Percentiles rank a stretch among this genome's conserved stretches.
Conservation (phyloP, 2,113 vertebrate genomes). For the Passerina amoena region DNA sequence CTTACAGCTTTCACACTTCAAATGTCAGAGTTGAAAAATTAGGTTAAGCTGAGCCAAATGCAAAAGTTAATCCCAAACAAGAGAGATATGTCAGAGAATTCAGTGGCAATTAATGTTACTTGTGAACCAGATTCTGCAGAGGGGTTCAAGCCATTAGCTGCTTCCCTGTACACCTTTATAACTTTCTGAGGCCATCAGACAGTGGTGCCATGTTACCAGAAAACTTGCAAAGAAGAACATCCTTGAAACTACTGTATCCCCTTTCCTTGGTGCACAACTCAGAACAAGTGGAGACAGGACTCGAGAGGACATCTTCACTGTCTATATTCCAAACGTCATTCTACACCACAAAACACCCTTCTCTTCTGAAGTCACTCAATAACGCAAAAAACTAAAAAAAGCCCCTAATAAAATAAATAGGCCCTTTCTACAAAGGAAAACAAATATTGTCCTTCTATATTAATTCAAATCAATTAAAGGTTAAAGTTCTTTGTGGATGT, state of each 20-base stretch:
- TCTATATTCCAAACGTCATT: background rate
- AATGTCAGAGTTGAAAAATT: background rate
- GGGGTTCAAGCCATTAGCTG: background rate
- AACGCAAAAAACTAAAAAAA: background rate
- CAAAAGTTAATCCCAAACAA: background rate
- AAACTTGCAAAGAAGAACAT: background rate
- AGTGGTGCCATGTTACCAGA: background rate
- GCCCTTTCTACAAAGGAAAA: background rate
- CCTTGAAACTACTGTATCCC: background rate
- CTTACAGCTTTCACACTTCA: background rate
- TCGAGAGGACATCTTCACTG: accelerated
- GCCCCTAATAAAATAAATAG: background rate
- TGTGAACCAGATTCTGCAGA: background rate
- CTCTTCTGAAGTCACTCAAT: background rate
- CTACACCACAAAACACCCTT: background rate
- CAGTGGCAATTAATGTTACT: background rate
- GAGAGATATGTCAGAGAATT: background rate
- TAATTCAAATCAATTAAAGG: background rate
- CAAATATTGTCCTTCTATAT: background rate
- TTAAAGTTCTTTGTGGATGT: background rate
- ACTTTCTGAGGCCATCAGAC: background rate
- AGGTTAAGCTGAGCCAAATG: background rate
- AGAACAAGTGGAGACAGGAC: background rate
- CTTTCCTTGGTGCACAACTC: background rate
- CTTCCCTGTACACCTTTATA: background rate